Percentiles rank a stretch among this genome's conserved stretches.
phyloP scores from a whole-genome alignment of 1,140 invertebrate species.

The Zaprionus ghesquierei region DNA sequence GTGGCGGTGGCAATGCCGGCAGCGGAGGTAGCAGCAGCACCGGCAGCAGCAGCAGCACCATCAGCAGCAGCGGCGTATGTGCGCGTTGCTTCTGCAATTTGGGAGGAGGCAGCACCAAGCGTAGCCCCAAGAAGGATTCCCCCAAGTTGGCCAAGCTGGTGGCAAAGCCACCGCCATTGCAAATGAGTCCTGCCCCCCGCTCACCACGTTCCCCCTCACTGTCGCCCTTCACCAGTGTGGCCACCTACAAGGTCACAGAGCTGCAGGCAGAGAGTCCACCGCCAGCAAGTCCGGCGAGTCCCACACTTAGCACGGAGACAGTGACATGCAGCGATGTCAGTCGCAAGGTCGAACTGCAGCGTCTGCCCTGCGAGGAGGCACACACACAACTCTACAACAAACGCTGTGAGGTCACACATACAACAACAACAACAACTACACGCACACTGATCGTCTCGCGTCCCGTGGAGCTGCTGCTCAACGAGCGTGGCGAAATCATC shows the following conservation, averaged over 20 bases:
- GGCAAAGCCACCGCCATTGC: constrained; percentile 22
- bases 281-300: constrained; percentile 16
- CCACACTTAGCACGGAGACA: constrained; percentile 57
- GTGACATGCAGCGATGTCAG: constrained; percentile 51
- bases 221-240: constrained; percentile 61
- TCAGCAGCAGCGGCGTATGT: constrained; percentile 46
- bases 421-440: constrained; percentile 66
- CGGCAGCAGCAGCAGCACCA: constrained; percentile 29
- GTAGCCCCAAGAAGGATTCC: constrained; percentile 13
- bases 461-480: constrained; percentile 70
- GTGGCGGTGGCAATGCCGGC: no score
- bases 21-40: constrained; percentile 24
- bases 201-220: constrained; percentile 57
- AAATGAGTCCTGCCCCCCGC: constrained; percentile 25
- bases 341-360: constrained; percentile 47
- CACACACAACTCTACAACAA: constrained; percentile 40
- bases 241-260: constrained; percentile 50
- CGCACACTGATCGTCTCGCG: constrained; percentile 65
- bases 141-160: background rate
- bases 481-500: constrained; percentile 70
- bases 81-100: constrained; percentile 67
- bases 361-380: constrained; percentile 47
- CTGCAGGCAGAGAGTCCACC: constrained; percentile 37
- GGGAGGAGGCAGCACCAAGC: constrained; percentile 1
- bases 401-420: constrained; percentile 54